Percentiles rank a stretch among this genome's conserved stretches.
Evolutionary conservation across 2,797 vertebrate species (phyloP).

Genomic region (Capromys pilorides): DNA sequence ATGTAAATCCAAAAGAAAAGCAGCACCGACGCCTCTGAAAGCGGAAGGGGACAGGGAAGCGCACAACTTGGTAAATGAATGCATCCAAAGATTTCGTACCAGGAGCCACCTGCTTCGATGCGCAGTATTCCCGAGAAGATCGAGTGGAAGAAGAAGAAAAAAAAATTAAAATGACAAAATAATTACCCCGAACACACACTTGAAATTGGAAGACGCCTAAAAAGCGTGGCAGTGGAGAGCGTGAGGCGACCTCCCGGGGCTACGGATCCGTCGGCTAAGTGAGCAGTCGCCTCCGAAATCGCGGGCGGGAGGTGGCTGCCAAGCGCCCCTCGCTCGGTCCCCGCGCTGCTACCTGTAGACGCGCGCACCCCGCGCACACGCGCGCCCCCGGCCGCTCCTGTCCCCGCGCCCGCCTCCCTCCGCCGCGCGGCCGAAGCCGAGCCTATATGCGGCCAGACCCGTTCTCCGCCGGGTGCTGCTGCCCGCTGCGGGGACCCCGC

Average conservation of each 20-base stretch:
- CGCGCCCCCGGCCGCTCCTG: not conserved
- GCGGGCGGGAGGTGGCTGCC: conserved; percentile 70
- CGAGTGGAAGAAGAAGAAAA: not conserved
- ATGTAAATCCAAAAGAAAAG: conserved; percentile 76
- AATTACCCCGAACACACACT: conserved; percentile 69
- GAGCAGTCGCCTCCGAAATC: conserved; percentile 72
- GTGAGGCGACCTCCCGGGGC: conserved; percentile 47
- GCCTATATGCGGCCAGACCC: conserved; percentile 32
- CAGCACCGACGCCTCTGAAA: conserved; percentile 63
- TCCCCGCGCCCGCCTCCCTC: not conserved
- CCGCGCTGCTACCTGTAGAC: conserved; percentile 82
- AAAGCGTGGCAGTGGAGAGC: conserved; percentile 51
- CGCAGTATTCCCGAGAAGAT: conserved; percentile 78
- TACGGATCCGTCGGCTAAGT: conserved; percentile 71
- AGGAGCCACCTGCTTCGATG: conserved; percentile 69
- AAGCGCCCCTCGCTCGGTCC: conserved; percentile 65
- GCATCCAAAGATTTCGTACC: conserved; percentile 79
- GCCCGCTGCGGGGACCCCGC: not conserved
- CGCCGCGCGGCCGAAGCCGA: not conserved
- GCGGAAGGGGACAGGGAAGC: conserved; percentile 66
- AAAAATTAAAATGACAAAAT: not conserved
- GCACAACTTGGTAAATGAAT: conserved; percentile 86
- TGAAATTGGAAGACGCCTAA: conserved; percentile 66
- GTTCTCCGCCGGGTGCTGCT: not conserved
- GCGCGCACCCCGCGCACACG: conserved; percentile 47